A percentile compares a stretch with the other conserved stretches of the same genome.
phyloP scores from a whole-genome alignment of 2,888 invertebrate species.

The Tuta absoluta region DNA sequence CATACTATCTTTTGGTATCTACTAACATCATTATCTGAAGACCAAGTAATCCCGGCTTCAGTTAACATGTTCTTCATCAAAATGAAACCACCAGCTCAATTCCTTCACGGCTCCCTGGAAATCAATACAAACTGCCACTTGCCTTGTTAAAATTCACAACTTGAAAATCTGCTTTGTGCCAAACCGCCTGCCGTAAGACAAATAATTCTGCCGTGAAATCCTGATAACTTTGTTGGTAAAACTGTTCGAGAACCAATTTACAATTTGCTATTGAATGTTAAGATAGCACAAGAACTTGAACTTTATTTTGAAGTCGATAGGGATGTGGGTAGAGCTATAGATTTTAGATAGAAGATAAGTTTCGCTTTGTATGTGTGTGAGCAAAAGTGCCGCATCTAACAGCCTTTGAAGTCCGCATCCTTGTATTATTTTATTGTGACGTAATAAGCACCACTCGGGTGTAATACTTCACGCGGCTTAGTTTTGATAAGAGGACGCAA shows the following conservation, averaged over 20 bases:
- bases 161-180: conserved; percentile 51
- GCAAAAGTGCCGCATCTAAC: conserved; percentile 62
- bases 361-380: conserved; percentile 50
- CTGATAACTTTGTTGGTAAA: conserved; percentile 60
- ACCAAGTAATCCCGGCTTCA: conserved; percentile 15
- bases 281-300: not conserved
- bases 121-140: conserved; percentile 54
- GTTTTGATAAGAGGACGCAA: conserved; percentile 50
- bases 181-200: conserved; percentile 63
- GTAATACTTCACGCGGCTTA: conserved; percentile 55
- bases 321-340: conserved; percentile 16
- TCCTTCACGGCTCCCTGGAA: conserved; percentile 55
- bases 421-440: conserved; percentile 37
- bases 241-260: conserved; percentile 41
- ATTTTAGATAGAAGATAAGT: conserved; percentile 48
- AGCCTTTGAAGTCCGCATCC: conserved; percentile 40
- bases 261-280: not conserved
- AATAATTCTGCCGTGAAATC: conserved; percentile 73
- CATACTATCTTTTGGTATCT: not conserved
- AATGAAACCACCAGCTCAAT: conserved; percentile 43
- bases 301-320: not conserved
- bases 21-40: not conserved
- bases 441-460: conserved; percentile 51
- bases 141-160: conserved; percentile 73
- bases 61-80: conserved; percentile 42